Conservation (phyloP, 2,888 invertebrate genomes). For the Dastarcus helophoroides region DNA sequence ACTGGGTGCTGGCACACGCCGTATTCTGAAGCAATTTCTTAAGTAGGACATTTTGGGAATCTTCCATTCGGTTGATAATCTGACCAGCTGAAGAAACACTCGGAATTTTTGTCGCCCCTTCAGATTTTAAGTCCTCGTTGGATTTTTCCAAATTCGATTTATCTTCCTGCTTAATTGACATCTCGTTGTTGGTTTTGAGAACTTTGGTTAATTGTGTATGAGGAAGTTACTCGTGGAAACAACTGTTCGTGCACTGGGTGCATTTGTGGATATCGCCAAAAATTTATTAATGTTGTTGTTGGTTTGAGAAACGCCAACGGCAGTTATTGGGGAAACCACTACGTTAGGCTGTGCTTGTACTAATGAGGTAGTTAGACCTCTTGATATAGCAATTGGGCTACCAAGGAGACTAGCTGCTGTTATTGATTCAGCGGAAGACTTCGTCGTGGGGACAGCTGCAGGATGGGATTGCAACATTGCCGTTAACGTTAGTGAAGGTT, state of each 20-base stretch:
- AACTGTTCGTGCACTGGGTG: constrained; percentile 8
- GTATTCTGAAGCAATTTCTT: constrained; percentile 85
- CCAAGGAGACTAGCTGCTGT: constrained; percentile 36
- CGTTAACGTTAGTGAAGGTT: constrained; percentile 33
- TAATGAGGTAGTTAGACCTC: constrained; percentile 29
- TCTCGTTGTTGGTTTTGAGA: constrained; percentile 21
- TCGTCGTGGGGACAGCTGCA: constrained; percentile 33
- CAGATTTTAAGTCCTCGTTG: constrained; percentile 20
- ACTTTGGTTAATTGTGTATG: constrained; percentile 48
- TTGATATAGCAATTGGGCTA: constrained; percentile 30
- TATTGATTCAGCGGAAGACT: constrained; percentile 33
- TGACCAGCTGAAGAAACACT: background rate
- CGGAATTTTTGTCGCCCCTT: constrained; percentile 11
- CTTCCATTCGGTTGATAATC: constrained; percentile 40
- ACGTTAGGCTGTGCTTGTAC: constrained; percentile 32
- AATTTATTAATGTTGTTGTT: constrained; percentile 6
- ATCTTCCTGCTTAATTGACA: constrained; percentile 15
- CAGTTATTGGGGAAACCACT: constrained; percentile 23
- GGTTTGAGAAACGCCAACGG: too few species aligned
- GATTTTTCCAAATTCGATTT: constrained; percentile 18
- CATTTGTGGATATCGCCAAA: constrained; percentile 10
- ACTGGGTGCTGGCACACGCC: constrained; percentile 46
- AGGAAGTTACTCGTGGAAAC: constrained; percentile 38
- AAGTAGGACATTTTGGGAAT: constrained; percentile 80
- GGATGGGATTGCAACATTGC: constrained; percentile 39